Evolutionary conservation across 2,888 invertebrate species (phyloP).

Genomic region (Sicus ferrugineus): DNA sequence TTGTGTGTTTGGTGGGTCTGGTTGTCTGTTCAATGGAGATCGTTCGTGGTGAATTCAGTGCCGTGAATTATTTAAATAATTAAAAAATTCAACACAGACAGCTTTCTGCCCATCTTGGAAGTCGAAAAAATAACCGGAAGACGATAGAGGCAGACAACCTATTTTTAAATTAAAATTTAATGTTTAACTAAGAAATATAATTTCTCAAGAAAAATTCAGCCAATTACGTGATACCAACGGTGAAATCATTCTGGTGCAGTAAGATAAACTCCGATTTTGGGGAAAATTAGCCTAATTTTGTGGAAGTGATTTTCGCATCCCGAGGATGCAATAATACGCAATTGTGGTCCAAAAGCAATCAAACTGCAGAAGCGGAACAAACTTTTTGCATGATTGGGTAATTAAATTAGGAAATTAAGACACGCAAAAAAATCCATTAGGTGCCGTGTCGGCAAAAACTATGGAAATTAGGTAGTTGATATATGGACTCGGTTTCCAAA

Average conservation of each 20-base stretch:
- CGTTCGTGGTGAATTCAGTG: constrained; percentile 33
- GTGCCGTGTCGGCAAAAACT: no score
- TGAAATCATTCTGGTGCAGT: neutral
- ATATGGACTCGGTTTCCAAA: no score
- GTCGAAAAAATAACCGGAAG: constrained; percentile 35
- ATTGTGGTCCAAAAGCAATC: neutral
- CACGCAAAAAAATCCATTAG: no score
- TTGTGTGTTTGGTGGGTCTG: constrained; percentile 43
- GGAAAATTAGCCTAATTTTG: no score
- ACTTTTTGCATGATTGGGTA: constrained; percentile 29
- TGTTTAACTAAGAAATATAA: constrained; percentile 3
- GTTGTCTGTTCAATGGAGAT: constrained; percentile 39
- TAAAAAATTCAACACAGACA: constrained; percentile 27
- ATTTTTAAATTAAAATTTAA: no score
- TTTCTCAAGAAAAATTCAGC: neutral
- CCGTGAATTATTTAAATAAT: constrained; percentile 35
- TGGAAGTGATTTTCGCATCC: neutral
- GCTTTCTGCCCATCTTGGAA: constrained; percentile 20
- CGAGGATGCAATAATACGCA: constrained; percentile 18
- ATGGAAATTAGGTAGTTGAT: no score
- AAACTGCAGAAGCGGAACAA: neutral
- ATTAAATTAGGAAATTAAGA: constrained; percentile 24
- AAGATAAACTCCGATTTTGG: neutral
- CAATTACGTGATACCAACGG: neutral
- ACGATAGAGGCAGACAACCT: constrained; percentile 39